Conservation (phyloP, 2,888 invertebrate genomes). For the Eretmocerus hayati region DNA sequence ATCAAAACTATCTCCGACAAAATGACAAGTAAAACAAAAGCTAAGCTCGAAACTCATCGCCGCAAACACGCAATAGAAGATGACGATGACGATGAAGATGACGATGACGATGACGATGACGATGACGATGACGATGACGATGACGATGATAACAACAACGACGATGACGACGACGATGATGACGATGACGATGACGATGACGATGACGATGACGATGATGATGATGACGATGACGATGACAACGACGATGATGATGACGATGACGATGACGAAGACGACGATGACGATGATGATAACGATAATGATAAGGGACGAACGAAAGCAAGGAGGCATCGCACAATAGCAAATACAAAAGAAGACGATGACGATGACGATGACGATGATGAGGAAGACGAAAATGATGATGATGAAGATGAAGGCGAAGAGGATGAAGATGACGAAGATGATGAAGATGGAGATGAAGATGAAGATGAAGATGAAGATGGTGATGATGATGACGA, state of each 20-base stretch:
- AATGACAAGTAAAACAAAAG: slow-evolving; percentile 5
- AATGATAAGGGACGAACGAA: slow-evolving; percentile 38
- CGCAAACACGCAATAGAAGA: slow-evolving; percentile 11
- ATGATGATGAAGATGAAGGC: slow-evolving; percentile 43
- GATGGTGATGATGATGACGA: slow-evolving; percentile 51
- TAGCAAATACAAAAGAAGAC: too few species aligned
- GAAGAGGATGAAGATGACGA: slow-evolving; percentile 47
- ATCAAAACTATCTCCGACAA: slow-evolving; percentile 3
- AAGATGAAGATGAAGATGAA: slow-evolving; percentile 55
- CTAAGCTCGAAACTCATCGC: not conserved
- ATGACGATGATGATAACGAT: slow-evolving; percentile 36
- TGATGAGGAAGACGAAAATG: slow-evolving; percentile 39
- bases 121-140: slow-evolving; percentile 45
- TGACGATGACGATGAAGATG: slow-evolving; percentile 54
- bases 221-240: slow-evolving; percentile 38
- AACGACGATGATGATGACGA: slow-evolving; percentile 44
- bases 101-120: slow-evolving; percentile 51
- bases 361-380: slow-evolving; percentile 44
- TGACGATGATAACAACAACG: slow-evolving; percentile 46
- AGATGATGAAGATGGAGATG: slow-evolving; percentile 33
- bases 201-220: slow-evolving; percentile 51
- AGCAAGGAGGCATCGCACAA: too few species aligned
- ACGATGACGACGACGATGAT: slow-evolving; percentile 45
- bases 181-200: slow-evolving; percentile 50
- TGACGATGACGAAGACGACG: slow-evolving; percentile 54